phyloP scores from a whole-genome alignment of 1,140 invertebrate species.

The Dendrolimus kikuchii region DNA sequence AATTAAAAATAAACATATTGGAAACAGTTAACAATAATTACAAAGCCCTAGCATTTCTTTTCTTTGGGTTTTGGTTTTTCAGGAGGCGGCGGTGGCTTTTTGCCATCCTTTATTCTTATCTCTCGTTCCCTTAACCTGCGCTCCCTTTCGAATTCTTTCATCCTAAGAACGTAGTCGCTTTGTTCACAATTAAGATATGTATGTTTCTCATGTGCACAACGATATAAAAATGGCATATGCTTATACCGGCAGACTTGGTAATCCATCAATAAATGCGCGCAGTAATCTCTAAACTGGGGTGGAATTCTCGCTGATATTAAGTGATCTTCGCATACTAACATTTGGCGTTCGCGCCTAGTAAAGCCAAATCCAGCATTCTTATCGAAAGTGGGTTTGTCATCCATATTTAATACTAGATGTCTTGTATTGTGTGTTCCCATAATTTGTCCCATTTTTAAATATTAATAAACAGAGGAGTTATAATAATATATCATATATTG shows the following conservation, averaged over 20 bases:
- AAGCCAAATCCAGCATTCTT: slow-evolving; percentile 80
- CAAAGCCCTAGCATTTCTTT: too few relatives aligned
- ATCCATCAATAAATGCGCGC: slow-evolving; percentile 82
- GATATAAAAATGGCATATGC: slow-evolving; percentile 77
- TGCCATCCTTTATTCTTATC: slow-evolving; percentile 52
- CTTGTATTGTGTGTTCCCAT: slow-evolving; percentile 53
- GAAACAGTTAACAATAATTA: too few relatives aligned
- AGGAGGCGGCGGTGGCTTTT: background rate
- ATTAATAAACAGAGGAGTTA: background rate
- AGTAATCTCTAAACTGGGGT: slow-evolving; percentile 83
- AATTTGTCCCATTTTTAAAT: slow-evolving; percentile 31
- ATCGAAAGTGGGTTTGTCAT: slow-evolving; percentile 79
- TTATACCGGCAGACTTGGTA: slow-evolving; percentile 77
- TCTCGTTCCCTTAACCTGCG: slow-evolving; percentile 78
- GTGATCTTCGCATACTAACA: slow-evolving; percentile 83
- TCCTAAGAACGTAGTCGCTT: slow-evolving; percentile 84
- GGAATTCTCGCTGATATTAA: slow-evolving; percentile 82
- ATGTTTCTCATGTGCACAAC: slow-evolving; percentile 81
- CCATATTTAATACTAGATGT: slow-evolving; percentile 72
- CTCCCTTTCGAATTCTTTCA: slow-evolving; percentile 94
- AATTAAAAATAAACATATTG: too few relatives aligned
- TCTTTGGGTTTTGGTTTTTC: too few relatives aligned
- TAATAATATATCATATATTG: background rate
- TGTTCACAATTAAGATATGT: slow-evolving; percentile 80
- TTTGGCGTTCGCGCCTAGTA: slow-evolving; percentile 75